These are phyloP conservation scores for Pammene fasciana DNA, from an alignment of 2,888 invertebrate species.

Conservation along the genomic window DNA sequence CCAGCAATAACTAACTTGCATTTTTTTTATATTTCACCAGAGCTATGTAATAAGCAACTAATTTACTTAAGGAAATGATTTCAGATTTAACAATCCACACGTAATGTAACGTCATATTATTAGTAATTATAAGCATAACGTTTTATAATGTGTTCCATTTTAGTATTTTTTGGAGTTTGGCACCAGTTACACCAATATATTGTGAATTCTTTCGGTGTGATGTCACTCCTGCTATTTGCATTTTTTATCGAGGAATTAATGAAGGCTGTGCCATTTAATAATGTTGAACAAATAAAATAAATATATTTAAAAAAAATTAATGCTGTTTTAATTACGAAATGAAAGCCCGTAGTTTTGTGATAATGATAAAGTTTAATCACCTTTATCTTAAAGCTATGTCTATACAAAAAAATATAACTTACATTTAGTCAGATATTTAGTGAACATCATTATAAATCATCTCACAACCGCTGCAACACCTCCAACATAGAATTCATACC, in stretches of 20 bases:
- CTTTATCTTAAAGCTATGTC: conserved; percentile 77
- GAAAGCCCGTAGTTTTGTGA: conserved; percentile 56
- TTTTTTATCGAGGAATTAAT: background rate
- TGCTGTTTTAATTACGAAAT: conserved; percentile 39
- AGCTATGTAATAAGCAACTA: conserved; percentile 10
- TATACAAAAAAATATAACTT: conserved; percentile 83
- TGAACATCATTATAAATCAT: conserved; percentile 82
- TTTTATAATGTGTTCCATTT: conserved; percentile 2
- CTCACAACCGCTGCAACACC: conserved; percentile 83
- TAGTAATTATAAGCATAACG: conserved; percentile 3
- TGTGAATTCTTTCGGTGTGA: background rate
- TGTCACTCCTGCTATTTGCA: background rate
- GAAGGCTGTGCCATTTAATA: conserved; percentile 28
- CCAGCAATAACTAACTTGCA: background rate
- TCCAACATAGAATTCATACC: conserved; percentile 71
- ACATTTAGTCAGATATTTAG: conserved; percentile 81
- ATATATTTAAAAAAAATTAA: conserved; percentile 1
- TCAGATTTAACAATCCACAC: too few species aligned
- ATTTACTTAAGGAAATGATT: background rate
- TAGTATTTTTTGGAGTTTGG: conserved; percentile 15
- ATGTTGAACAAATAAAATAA: conserved; percentile 18
- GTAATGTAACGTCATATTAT: background rate
- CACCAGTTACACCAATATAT: background rate
- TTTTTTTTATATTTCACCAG: background rate
- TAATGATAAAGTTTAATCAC: conserved; percentile 77